phyloP scores from a whole-genome alignment of 2,888 invertebrate genomes.

The Euphydryas editha region DNA sequence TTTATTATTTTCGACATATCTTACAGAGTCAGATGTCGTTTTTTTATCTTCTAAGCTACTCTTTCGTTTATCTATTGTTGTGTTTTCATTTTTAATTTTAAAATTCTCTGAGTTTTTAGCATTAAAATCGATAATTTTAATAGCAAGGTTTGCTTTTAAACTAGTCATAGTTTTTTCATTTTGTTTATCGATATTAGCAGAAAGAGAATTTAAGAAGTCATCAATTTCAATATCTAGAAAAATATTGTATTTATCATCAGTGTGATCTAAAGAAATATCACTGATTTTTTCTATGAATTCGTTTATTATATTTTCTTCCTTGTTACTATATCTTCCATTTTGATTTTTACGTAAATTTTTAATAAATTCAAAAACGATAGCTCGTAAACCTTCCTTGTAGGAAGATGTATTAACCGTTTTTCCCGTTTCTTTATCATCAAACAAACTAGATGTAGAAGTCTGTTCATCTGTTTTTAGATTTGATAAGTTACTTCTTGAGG shows the following conservation, averaged over 20 bases:
- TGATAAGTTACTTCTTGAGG: conserved; percentile 3
- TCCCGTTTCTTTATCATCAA: background rate
- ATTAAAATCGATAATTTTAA: conserved; percentile 49
- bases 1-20: background rate
- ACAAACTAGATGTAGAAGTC: conserved; percentile 34
- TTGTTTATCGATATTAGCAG: conserved; percentile 40
- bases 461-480: conserved; percentile 18
- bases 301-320: conserved; percentile 50
- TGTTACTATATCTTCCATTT: conserved; percentile 43
- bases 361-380: conserved; percentile 52
- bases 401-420: conserved; percentile 9
- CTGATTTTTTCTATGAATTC: conserved; percentile 53
- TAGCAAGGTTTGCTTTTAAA: conserved; percentile 51
- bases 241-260: conserved; percentile 44
- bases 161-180: conserved; percentile 44
- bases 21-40: background rate
- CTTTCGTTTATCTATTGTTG: background rate
- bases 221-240: conserved; percentile 51
- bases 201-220: conserved; percentile 46
- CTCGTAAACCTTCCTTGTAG: conserved; percentile 48
- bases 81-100: background rate
- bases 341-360: conserved; percentile 52
- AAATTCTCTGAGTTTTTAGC: conserved; percentile 5
- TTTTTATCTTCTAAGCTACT: background rate
- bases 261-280: conserved; percentile 39